Percentiles rank a stretch among this genome's conserved stretches.
These are phyloP conservation scores for Bombycilla garrulus DNA, from an alignment of 2,113 vertebrate species.

Conservation along the genomic window DNA sequence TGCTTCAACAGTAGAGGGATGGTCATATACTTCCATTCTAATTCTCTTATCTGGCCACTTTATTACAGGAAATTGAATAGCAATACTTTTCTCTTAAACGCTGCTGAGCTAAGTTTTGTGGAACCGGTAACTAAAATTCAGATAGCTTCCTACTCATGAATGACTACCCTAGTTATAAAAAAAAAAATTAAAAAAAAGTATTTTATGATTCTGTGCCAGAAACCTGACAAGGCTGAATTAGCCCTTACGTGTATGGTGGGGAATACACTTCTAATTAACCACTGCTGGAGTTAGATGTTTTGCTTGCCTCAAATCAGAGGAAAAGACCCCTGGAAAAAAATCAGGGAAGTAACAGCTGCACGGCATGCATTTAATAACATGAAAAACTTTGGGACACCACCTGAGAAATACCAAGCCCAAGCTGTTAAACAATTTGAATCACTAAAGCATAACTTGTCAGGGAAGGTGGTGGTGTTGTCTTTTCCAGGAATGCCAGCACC, in stretches of 20 bases:
- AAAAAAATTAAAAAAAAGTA: neutral
- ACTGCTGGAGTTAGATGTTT: neutral
- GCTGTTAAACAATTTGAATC: neutral
- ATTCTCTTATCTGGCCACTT: neutral
- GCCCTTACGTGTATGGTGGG: neutral
- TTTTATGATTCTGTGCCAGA: neutral
- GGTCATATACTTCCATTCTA: neutral
- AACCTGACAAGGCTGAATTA: neutral
- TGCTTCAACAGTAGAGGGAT: neutral
- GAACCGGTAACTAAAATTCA: neutral
- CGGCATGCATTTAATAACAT: too few relatives aligned
- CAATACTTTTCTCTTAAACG: neutral
- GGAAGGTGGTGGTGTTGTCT: neutral
- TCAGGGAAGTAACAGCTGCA: neutral
- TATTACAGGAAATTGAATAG: neutral
- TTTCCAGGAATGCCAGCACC: neutral
- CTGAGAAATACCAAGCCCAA: neutral
- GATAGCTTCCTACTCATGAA: neutral
- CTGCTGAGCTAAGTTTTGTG: neutral
- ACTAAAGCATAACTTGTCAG: neutral
- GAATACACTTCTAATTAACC: neutral
- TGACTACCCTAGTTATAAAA: neutral
- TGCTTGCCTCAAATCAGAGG: neutral
- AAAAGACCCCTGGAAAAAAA: fast-evolving
- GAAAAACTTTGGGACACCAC: neutral